phyloP scores from a whole-genome alignment of 2,113 vertebrate species.

The Tupaia chinensis region DNA sequence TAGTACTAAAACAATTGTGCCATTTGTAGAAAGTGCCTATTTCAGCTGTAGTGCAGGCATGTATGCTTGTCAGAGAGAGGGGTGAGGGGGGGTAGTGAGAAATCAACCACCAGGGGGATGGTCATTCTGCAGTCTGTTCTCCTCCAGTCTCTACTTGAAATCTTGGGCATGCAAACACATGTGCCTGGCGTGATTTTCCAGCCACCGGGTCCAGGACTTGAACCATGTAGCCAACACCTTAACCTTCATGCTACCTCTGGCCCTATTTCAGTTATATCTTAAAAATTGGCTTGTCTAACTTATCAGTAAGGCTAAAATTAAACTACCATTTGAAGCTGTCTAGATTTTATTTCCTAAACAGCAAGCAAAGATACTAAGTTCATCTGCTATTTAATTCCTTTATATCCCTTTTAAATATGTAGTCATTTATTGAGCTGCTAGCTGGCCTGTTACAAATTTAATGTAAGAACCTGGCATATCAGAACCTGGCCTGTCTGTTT shows the following conservation, averaged over 20 bases:
- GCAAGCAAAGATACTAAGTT: not conserved
- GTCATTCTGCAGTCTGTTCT: too few relatives aligned
- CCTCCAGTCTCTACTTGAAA: too few relatives aligned
- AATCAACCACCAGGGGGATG: too few relatives aligned
- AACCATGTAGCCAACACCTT: too few relatives aligned
- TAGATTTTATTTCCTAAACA: constrained; percentile 13
- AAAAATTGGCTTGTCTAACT: not conserved
- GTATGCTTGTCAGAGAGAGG: too few relatives aligned
- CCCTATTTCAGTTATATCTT: not conserved
- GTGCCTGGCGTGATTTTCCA: too few relatives aligned
- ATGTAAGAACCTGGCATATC: not conserved
- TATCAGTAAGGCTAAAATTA: constrained; percentile 12
- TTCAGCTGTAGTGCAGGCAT: not conserved
- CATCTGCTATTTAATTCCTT: not conserved
- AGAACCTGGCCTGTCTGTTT: not conserved
- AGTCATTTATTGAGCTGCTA: not conserved
- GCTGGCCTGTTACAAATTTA: not conserved
- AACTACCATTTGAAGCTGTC: not conserved
- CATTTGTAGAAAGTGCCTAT: not conserved
- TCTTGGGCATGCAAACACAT: too few relatives aligned
- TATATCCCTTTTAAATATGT: not conserved
- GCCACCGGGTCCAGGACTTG: too few relatives aligned
- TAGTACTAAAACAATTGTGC: not conserved
- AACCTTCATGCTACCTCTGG: too few relatives aligned
- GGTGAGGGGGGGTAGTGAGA: too few relatives aligned